phyloP scores from a whole-genome alignment of 1,140 invertebrate genomes.

The Laupala kohalensis region DNA sequence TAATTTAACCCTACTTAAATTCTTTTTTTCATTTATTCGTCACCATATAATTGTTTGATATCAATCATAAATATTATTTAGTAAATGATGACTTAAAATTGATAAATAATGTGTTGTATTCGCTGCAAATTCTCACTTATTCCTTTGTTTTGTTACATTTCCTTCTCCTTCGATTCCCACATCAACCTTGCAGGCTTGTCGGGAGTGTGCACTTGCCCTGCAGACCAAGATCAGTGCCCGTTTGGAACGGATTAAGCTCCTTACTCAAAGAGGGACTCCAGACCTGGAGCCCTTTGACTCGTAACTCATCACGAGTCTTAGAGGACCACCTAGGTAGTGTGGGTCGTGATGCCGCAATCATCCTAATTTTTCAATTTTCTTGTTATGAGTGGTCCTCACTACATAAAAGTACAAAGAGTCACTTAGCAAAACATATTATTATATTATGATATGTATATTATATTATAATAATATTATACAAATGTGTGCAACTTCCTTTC shows the following conservation, averaged over 20 bases:
- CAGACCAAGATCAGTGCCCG: conserved; percentile 78
- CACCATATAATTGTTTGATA: too few species aligned
- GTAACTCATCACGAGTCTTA: conserved; percentile 10
- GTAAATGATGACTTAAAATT: too few species aligned
- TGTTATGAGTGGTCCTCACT: background rate
- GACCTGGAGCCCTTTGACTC: conserved; percentile 50
- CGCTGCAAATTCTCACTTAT: conserved; percentile 11
- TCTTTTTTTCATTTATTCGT: too few species aligned
- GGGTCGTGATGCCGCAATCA: conserved; percentile 15
- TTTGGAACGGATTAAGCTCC: conserved; percentile 72
- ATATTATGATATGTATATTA: conserved; percentile 5
- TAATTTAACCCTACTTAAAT: too few species aligned
- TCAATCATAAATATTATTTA: too few species aligned
- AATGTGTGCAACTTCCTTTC: too few species aligned
- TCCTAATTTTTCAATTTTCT: background rate
- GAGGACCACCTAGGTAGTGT: conserved; percentile 14
- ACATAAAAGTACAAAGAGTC: background rate
- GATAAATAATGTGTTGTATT: conserved; percentile 12
- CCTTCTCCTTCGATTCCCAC: conserved; percentile 20
- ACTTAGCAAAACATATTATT: background rate
- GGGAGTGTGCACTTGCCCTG: conserved; percentile 68
- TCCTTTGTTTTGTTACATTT: conserved; percentile 46
- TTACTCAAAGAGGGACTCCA: conserved; percentile 70
- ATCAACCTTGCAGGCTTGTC: conserved; percentile 49
- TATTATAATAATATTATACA: too few species aligned